Evolutionary conservation across 2,113 vertebrate species (phyloP).

Genomic region (Gymnarchus niloticus): DNA sequence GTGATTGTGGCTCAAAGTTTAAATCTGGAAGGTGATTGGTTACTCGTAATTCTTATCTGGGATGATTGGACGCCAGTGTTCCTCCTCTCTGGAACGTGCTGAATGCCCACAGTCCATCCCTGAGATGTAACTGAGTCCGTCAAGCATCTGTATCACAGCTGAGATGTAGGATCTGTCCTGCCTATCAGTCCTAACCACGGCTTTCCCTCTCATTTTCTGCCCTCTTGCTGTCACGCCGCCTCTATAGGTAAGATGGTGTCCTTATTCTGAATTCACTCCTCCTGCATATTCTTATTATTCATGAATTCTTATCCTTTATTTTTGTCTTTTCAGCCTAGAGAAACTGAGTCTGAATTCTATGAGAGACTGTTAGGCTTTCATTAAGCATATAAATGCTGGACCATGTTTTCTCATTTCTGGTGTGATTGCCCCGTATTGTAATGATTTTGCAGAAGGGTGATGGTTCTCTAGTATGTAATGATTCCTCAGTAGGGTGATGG

Average conservation of each 20-base stretch:
- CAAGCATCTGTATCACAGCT: neutral
- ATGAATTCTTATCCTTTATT: neutral
- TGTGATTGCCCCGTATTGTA: neutral
- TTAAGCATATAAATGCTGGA: neutral
- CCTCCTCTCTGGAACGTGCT: neutral
- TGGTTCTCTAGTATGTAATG: neutral
- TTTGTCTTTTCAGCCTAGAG: neutral
- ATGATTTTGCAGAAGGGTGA: neutral
- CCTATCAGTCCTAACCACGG: neutral
- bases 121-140: neutral
- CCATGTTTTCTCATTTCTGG: neutral
- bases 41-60: neutral
- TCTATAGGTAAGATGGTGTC: neutral
- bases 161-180: neutral
- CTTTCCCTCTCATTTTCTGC: neutral
- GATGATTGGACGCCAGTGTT: neutral
- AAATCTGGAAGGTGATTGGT: neutral
- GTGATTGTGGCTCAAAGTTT: neutral
- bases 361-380: neutral
- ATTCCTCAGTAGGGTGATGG: neutral
- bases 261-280: neutral
- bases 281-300: neutral
- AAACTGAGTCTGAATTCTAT: neutral
- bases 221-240: neutral
- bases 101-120: neutral